phyloP scores from a whole-genome alignment of 2,797 vertebrate genomes.

The Clamator glandarius region DNA sequence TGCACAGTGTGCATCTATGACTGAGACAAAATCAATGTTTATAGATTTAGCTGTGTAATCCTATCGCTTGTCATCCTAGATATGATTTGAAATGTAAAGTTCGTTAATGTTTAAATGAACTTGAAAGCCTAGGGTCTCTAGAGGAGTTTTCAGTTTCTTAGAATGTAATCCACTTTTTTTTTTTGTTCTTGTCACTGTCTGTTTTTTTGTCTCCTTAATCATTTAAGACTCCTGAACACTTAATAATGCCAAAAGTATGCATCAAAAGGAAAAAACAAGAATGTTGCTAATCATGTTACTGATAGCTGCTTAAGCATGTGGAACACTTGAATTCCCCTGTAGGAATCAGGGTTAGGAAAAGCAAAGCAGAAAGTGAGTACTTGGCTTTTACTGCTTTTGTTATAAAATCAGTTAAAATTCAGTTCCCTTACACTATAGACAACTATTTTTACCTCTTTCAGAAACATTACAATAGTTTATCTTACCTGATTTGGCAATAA shows the following conservation, averaged over 20 bases:
- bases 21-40: constrained; percentile 85
- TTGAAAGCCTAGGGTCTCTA: constrained; percentile 75
- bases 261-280: background rate
- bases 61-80: constrained; percentile 81
- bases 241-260: constrained; percentile 11
- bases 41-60: constrained; percentile 85
- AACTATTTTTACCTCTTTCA: background rate
- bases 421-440: fast-evolving
- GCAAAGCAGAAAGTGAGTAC: background rate
- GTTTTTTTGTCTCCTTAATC: constrained; percentile 56
- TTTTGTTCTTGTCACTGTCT: constrained; percentile 36
- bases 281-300: background rate
- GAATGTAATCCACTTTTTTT: constrained; percentile 71
- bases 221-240: constrained; percentile 37
- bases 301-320: constrained; percentile 21
- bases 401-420: background rate
- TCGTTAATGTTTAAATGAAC: constrained; percentile 83
- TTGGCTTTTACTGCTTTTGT: background rate
- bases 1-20: constrained; percentile 75
- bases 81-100: constrained; percentile 85
- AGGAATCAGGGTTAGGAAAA: background rate
- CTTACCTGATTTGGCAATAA: background rate
- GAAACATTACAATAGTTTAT: background rate
- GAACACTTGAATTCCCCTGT: background rate
- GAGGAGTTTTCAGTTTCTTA: constrained; percentile 75